A percentile compares a stretch with the other conserved stretches of the same genome.
These are phyloP conservation scores for Glossophaga mutica DNA, from an alignment of 2,797 vertebrate genomes.

Conservation along the genomic window DNA sequence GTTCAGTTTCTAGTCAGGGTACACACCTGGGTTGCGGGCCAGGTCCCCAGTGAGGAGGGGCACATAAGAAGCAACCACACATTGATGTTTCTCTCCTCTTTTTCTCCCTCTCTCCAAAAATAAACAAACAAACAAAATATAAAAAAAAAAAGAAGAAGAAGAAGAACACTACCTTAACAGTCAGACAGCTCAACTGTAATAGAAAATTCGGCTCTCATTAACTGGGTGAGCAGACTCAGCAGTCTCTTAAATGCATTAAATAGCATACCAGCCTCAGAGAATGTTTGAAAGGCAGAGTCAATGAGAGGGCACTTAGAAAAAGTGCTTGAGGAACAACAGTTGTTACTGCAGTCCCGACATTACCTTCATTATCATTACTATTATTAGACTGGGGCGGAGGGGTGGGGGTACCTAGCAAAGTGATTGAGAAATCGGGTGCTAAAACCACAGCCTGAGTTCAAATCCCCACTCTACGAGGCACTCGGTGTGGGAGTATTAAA, in stretches of 20 bases:
- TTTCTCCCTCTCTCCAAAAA: too few relatives aligned
- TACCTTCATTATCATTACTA: background rate
- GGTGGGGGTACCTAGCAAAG: background rate
- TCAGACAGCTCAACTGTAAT: background rate
- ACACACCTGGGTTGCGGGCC: too few relatives aligned
- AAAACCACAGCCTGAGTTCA: background rate
- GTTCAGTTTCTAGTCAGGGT: too few relatives aligned
- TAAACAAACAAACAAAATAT: too few relatives aligned
- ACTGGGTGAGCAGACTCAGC: background rate
- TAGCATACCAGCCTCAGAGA: background rate
- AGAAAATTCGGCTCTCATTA: background rate
- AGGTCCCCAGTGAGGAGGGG: too few relatives aligned
- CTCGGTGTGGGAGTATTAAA: background rate
- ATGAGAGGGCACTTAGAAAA: background rate
- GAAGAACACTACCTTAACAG: background rate
- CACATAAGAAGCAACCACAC: too few relatives aligned
- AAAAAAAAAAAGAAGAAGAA: too few relatives aligned
- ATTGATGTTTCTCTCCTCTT: too few relatives aligned
- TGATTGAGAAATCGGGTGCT: background rate
- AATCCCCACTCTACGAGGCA: background rate
- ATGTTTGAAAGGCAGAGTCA: background rate
- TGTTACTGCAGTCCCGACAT: background rate
- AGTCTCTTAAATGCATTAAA: background rate
- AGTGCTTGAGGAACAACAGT: background rate
- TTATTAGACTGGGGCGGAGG: rapidly evolving